Percentiles rank a stretch among this genome's conserved stretches.
These are phyloP conservation scores for Drosophila ustulata DNA, from an alignment of 2,888 invertebrate genomes.

Conservation along the genomic window DNA sequence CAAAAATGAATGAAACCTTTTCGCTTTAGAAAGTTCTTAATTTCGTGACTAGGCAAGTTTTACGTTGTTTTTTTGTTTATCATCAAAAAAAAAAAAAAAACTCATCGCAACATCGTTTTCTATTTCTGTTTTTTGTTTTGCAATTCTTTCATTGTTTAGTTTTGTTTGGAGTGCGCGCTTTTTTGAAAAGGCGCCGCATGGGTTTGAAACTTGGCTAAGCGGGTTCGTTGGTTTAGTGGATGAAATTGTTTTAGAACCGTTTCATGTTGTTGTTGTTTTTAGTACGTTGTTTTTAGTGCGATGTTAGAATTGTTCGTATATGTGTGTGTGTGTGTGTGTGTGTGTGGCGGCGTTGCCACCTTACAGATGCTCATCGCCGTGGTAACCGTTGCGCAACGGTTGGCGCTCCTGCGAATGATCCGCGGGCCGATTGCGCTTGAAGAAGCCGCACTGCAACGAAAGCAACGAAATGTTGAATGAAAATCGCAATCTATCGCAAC, in stretches of 20 bases:
- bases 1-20: slow-evolving; percentile 45
- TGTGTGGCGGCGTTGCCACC: slow-evolving; percentile 11
- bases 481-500: not conserved
- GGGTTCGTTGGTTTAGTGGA: slow-evolving; percentile 43
- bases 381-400: slow-evolving; percentile 91
- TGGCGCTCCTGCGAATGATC: slow-evolving; percentile 92
- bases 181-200: slow-evolving; percentile 13
- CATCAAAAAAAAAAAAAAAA: slow-evolving; percentile 41
- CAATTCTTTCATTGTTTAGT: slow-evolving; percentile 22
- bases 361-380: slow-evolving; percentile 92
- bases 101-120: slow-evolving; percentile 45
- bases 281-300: slow-evolving; percentile 65
- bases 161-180: slow-evolving; percentile 18
- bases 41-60: slow-evolving; percentile 81
- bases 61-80: slow-evolving; percentile 25
- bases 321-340: slow-evolving; percentile 20
- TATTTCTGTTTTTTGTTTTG: slow-evolving; percentile 21
- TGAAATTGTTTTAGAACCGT: slow-evolving; percentile 32
- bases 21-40: slow-evolving; percentile 70
- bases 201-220: slow-evolving; percentile 57
- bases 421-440: slow-evolving; percentile 94
- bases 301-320: slow-evolving; percentile 66
- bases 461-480: not conserved
- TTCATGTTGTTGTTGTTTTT: slow-evolving; percentile 26
- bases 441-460: slow-evolving; percentile 93